Evolutionary conservation across 2,797 vertebrate species (phyloP), one percentile per base, ranked within the genome.

Genomic region (Lateolabrax maculatus): DNA sequence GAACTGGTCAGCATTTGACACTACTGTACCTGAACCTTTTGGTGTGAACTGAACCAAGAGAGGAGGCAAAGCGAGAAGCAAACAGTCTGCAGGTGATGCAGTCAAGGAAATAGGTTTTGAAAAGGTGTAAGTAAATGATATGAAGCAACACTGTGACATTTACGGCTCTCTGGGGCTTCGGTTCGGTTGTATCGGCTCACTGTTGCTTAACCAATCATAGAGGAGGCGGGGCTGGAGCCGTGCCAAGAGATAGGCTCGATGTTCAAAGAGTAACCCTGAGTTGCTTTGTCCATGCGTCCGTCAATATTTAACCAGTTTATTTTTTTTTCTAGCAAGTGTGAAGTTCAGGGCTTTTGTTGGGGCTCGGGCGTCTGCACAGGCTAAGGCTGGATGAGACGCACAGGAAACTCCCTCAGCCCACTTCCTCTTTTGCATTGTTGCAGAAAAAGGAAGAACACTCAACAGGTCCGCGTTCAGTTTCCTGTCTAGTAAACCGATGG

Each of bases 401-500:
- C 86, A 91, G 91, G 90, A 93, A 93, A 83, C 84, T 79, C 90
- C 89, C 88, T 78, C 65, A 25, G 68, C 72, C 51, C 84, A 86
- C 93, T 94, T 94, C 93, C 92, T 86, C 86, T 92, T 93, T 90
- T 83, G 71, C 87, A 92, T 93, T 94, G 93, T 93, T 85, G 84
- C 84, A 91, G 85, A 93, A 93, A 89, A 93, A 92, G 93, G 93
- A 95, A 94, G 93, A 93, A 82, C 56, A 72, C 84, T 87, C 86
- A 89, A 88, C 91, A 91, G 87, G 90, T 94, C 90, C 88, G 85
- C 4, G 55, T 88, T 49, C 58, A 58, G 85, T 77, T 93, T 93
- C 92, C 92, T 93, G 92, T 70, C 58, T 51, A 77, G 78, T 44
- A 71, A 86, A 85, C 78, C 36, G 63, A 79, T 23, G 79, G 88